phyloP scores from a whole-genome alignment of 2,113 vertebrate species.

The Theristicus caerulescens region DNA sequence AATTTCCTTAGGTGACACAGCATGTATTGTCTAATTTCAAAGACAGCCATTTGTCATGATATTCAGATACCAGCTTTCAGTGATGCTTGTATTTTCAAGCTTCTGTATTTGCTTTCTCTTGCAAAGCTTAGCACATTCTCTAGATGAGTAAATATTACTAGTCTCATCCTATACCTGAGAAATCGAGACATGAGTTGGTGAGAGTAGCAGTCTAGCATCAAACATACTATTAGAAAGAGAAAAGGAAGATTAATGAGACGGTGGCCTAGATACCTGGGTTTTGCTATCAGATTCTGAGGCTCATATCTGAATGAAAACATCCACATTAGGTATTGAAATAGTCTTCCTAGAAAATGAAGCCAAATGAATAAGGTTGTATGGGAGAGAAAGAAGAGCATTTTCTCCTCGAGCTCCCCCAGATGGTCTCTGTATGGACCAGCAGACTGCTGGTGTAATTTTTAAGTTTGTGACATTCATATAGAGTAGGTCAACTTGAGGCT shows the following conservation, averaged over 20 bases:
- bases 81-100: not conserved
- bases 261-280: not conserved
- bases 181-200: not conserved
- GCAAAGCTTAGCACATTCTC: not conserved
- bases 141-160: not conserved
- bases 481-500: not conserved
- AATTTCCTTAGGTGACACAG: not conserved
- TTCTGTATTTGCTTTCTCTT: not conserved
- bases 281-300: not conserved
- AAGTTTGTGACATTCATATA: not conserved
- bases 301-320: not conserved
- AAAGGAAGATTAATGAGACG: not conserved
- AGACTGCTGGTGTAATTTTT: not conserved
- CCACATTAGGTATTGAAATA: not conserved
- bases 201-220: not conserved
- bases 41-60: not conserved
- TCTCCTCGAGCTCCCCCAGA: not conserved
- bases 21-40: not conserved
- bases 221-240: not conserved
- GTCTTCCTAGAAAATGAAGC: not conserved
- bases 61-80: not conserved
- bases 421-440: not conserved
- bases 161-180: not conserved
- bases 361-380: not conserved
- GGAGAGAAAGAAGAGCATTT: not conserved